A percentile compares a stretch with the other conserved stretches of the same genome.
These are phyloP conservation scores for Cybosia mesomella DNA, from an alignment of 2,888 invertebrate genomes.

Conservation along the genomic window DNA sequence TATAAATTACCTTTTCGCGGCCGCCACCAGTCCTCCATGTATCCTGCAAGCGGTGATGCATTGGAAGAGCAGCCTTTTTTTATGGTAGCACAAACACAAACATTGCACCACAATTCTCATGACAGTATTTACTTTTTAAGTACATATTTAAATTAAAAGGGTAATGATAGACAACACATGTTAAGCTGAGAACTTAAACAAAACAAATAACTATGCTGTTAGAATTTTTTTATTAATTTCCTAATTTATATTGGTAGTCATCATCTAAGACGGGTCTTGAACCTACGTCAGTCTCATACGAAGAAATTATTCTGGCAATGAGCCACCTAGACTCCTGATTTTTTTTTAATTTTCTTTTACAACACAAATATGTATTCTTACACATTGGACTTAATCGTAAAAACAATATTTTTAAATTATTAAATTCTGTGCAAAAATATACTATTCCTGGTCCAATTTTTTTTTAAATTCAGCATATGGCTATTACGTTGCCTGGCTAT, in stretches of 20 bases:
- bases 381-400: too few relatives aligned
- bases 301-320: neutral
- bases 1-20: constrained; percentile 96
- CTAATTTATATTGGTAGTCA: neutral
- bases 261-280: neutral
- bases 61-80: constrained; percentile 89
- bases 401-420: neutral
- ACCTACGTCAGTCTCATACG: neutral
- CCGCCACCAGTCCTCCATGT: constrained; percentile 99
- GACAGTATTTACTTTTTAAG: constrained; percentile 83
- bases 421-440: neutral
- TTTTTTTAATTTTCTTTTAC: neutral
- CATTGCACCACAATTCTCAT: constrained; percentile 82
- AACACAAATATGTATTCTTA: neutral
- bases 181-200: constrained; percentile 55
- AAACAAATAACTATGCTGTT: constrained; percentile 49
- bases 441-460: too few relatives aligned
- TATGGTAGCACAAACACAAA: constrained; percentile 88
- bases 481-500: too few relatives aligned
- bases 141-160: constrained; percentile 33
- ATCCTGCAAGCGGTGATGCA: constrained; percentile 98
- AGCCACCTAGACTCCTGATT: neutral
- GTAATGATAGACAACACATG: constrained; percentile 52
- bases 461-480: too few relatives aligned
- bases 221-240: constrained; percentile 42